Base-by-base conservation (phyloP, 53 echinoderm and acorn worm genomes). In the Pentamera pediparva region DNA sequence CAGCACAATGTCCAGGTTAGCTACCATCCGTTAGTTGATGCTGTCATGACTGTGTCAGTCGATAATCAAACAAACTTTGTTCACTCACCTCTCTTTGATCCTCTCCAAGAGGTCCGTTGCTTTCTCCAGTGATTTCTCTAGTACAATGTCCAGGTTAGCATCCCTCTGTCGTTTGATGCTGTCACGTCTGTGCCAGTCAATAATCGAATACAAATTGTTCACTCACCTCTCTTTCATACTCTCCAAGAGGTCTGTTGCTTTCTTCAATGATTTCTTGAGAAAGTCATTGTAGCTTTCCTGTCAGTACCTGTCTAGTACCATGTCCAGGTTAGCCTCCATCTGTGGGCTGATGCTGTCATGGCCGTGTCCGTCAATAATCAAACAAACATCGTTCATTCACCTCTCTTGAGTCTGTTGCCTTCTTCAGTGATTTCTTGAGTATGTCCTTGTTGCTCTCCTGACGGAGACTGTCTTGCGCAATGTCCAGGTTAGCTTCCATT, bases 311-410 rank as follows among this genome's bases (percentile, higher is more conserved):
- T 94, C 94, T 77, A 94, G 84, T 50, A 94, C 71, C 58, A 94
- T 94, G 51, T 94, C 94, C 33, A 94, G 80, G 27, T 94, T 94
- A 29, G 94, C 94, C 61, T 94, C 94, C 87, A 90, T 90, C 56
- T 94, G 90, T n/a, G n/a, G n/a, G n/a, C n/a, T n/a, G n/a, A n/a
- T n/a, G n/a, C n/a, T n/a, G n/a, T n/a, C n/a, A n/a, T n/a, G n/a
- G n/a, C n/a, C n/a, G n/a, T n/a, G n/a, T n/a, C n/a, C n/a, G n/a
- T n/a, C n/a, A n/a, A n/a, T n/a, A n/a, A n/a, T n/a, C n/a, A n/a
- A n/a, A n/a, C n/a, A n/a, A n/a, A n/a, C n/a, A n/a, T n/a, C n/a
- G n/a, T n/a, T n/a, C n/a, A 45, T 45, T 3, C n/a, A 45, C 15
- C n/a, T 17, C 47, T 45, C 47, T 2, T 17, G 9, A 41, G 43